phyloP scores from a whole-genome alignment of 2,113 vertebrate genomes.

The Geococcyx californianus region DNA sequence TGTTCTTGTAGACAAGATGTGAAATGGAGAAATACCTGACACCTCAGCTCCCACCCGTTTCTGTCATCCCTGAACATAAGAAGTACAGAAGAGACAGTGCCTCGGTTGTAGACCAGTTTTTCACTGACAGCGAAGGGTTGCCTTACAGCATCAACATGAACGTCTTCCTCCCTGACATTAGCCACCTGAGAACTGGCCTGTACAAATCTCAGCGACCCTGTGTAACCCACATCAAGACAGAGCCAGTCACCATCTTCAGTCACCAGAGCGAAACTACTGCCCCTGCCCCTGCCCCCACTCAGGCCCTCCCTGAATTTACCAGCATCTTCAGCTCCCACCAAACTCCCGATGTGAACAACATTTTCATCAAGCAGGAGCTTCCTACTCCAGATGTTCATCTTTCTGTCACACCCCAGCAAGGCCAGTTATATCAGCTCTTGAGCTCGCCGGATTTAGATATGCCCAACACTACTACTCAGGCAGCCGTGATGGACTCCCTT shows the following conservation, averaged over 20 bases:
- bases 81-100: slow-evolving; percentile 86
- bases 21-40: slow-evolving; percentile 94
- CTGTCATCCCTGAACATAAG: slow-evolving; percentile 80
- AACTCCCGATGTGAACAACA: slow-evolving; percentile 79
- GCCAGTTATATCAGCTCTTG: slow-evolving; percentile 91
- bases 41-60: slow-evolving; percentile 78
- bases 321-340: slow-evolving; percentile 85
- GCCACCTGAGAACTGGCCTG: slow-evolving; percentile 89
- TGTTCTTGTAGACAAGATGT: slow-evolving; percentile 84
- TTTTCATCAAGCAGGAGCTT: slow-evolving; percentile 94
- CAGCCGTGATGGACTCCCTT: slow-evolving; percentile 82
- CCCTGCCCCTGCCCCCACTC: slow-evolving; percentile 62
- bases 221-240: slow-evolving; percentile 89
- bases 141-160: slow-evolving; percentile 98
- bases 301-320: slow-evolving; percentile 85
- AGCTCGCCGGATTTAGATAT: slow-evolving; percentile 91
- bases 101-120: slow-evolving; percentile 89
- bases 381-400: slow-evolving; percentile 84
- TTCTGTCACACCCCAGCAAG: slow-evolving; percentile 83
- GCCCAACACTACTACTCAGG: slow-evolving; percentile 77
- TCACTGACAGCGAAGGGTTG: slow-evolving; percentile 84
- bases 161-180: slow-evolving; percentile 89
- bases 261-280: slow-evolving; percentile 82
- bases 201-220: slow-evolving; percentile 86
- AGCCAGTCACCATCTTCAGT: slow-evolving; percentile 83